Base-by-base conservation (phyloP, 2,797 vertebrate genomes). In the Hippopotamyrus pictus region DNA sequence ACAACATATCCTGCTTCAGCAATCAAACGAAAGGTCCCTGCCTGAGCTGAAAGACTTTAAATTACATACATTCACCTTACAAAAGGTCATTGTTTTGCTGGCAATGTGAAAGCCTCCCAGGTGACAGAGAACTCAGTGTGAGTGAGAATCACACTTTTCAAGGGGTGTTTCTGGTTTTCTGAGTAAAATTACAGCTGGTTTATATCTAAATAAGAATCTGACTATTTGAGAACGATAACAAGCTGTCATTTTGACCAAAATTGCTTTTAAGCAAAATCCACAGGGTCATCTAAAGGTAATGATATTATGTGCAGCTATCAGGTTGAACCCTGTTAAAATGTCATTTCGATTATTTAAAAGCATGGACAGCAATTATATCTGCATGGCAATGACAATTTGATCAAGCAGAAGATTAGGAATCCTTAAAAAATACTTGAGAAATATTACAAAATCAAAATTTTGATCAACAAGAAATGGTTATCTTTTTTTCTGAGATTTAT, bases 181-280 rank as follows among this genome's bases (percentile, higher is more conserved):
- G 29, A 84, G 54, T 44, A 69, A 41, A 89, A 89, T 82, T 59
- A 57, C 51, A 33, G 50, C 14, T 57, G 53, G 51, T 89, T 83
- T 44, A 25, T 89, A 89, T 89, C 88, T 57, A 79, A 89, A 89
- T 89, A 89, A 83, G 54, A 89, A 89, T 89, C 88, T 59, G 9
- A 82, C 50, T 83, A 83, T 89, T 89, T 41, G 19, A 46, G 88
- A 17, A 89, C 37, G 88, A 82, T 89, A 88, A 84, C 82, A 89
- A 85, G 50, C 76, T 57, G 33, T 89, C 50, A 82, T 83, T 89
- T 89, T 82, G 37, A 33, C 29, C 88, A 89, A 57, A 89, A 89
- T 89, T 89, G 88, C 88, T 89, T 89, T 89, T 37, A 89, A 82
- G 73, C 54, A 76, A 89, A 83, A 82, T 89, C 73, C 51, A 84